A percentile compares a stretch with the other conserved stretches of the same genome.
phyloP scores from a whole-genome alignment of 2,888 invertebrate species.

The Spicauda simplicius region DNA sequence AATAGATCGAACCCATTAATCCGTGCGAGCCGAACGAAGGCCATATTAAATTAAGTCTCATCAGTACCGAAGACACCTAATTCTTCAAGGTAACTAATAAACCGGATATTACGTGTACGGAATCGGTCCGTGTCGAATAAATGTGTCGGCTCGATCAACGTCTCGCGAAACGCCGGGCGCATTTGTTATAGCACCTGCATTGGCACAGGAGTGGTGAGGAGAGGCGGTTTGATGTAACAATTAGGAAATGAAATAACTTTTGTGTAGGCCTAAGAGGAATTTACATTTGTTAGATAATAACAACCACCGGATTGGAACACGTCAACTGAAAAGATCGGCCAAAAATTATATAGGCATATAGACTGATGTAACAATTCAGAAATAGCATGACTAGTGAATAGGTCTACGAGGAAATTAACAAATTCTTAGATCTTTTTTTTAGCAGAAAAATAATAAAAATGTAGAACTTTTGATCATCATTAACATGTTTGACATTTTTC shows the following conservation, averaged over 20 bases:
- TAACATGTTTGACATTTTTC: no score
- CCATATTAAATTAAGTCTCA: constrained; percentile 26
- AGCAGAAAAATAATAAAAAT: no score
- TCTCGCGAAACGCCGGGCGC: constrained; percentile 52
- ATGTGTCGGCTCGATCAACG: constrained; percentile 68
- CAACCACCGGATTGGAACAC: no score
- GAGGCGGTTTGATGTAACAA: neutral
- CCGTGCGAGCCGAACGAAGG: constrained; percentile 17
- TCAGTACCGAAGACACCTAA: constrained; percentile 48
- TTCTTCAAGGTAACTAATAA: constrained; percentile 64
- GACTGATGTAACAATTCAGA: no score
- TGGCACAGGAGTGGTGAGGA: constrained; percentile 17
- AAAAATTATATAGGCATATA: no score
- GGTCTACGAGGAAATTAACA: no score
- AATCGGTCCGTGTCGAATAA: constrained; percentile 57
- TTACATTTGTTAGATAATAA: no score
- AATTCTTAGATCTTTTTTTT: no score
- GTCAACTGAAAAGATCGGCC: no score
- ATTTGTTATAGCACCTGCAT: constrained; percentile 56
- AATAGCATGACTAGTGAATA: no score
- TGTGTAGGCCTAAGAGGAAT: no score
- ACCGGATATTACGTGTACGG: constrained; percentile 59
- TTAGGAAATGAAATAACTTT: neutral
- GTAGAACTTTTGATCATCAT: no score
- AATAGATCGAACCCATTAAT: constrained; percentile 22